Base-by-base conservation (phyloP, 2,888 invertebrate species). In the Pristionchus maxplancki region DNA sequence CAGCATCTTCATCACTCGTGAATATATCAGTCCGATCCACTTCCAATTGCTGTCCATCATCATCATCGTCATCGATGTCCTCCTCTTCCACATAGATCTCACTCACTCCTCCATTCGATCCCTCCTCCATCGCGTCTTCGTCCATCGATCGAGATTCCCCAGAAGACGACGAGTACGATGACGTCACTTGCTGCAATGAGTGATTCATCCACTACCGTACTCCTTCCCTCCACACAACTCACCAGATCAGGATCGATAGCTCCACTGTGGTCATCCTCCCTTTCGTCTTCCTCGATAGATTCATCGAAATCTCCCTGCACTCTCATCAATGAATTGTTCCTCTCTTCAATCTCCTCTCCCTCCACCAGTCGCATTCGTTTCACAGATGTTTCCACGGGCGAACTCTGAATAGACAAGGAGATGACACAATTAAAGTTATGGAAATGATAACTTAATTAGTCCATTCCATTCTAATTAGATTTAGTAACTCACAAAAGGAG, bases 11-110 rank as follows among this genome's bases (percentile, higher is more conserved):
- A 48, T 82, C 82, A 24, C 28, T 31, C 4, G 50, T 84, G 28
- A 64, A 40, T 20, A 85, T 85, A 15, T 58, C 44, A 15, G 85
- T 85, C n/a, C 40, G 40, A 17, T 85, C 85, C 58, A 64, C 85
- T 64, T 53, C 34, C 8, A 62, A 5, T 9, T 40, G 11, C 20
- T 85, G 62, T 64, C 62, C 85, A n/a, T 64, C 64, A 17, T 62
- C 85, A 28, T 85, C 64, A 28, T 85, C 85, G 15, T 58, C 40
- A n/a, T 84, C 84, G 3, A 84, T 44, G 17, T 53, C 58, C 58
- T 28, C 31, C 37, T 83, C 58, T 20, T 58, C 83, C 11, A 15
- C 9, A 37, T 83, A 31, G n/a, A 50, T 5, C 34, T 64, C 62
- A 53, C 53, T 83, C n/a, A n/a, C 40, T 24, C 20, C n/a, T 58